Conservation (phyloP, 2,797 vertebrate genomes). For the Phylloscopus collybita region DNA sequence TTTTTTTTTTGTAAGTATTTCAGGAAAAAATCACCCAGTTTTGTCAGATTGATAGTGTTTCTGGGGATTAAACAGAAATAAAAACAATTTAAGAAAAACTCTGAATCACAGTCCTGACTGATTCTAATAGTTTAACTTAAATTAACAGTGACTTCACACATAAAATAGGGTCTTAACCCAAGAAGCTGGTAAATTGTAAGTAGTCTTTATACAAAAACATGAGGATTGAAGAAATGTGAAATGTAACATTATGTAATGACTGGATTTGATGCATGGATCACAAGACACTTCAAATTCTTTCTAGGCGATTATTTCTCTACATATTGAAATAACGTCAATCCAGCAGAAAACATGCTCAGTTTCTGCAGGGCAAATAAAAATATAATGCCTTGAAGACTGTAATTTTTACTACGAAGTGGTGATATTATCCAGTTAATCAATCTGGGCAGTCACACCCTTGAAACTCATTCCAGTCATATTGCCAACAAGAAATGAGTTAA, state of each 20-base stretch:
- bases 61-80: background rate
- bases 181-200: background rate
- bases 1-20: background rate
- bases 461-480: background rate
- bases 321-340: background rate
- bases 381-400: background rate
- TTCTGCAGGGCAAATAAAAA: constrained; percentile 10
- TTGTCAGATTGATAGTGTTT: background rate
- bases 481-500: background rate
- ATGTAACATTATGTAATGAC: background rate
- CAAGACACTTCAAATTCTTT: background rate
- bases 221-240: background rate
- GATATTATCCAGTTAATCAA: constrained; percentile 1
- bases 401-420: background rate
- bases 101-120: background rate
- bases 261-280: background rate
- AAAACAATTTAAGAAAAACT: background rate
- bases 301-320: background rate
- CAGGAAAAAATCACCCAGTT: background rate
- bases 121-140: background rate
- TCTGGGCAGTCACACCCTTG: background rate
- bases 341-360: background rate
- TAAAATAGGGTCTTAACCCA: background rate
- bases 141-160: background rate
- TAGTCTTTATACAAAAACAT: background rate